A percentile compares a stretch with the other conserved stretches of the same genome.
phyloP scores from a whole-genome alignment of 2,797 vertebrate genomes.

The Arvicola amphibius region DNA sequence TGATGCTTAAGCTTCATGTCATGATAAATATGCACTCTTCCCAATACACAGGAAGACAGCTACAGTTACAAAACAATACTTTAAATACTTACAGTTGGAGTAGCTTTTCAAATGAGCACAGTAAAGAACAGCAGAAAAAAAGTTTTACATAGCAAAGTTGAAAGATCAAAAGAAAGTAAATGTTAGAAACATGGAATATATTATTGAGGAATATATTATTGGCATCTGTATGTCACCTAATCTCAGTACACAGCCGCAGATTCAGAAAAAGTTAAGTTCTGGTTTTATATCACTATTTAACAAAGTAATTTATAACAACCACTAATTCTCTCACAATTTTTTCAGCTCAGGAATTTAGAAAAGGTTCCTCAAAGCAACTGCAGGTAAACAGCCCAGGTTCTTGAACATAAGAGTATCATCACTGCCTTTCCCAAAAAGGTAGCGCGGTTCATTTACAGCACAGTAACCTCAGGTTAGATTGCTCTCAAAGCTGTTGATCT shows the following conservation, averaged over 20 bases:
- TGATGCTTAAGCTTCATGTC: neutral
- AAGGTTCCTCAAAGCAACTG: constrained; percentile 10
- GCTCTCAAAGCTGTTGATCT: constrained; percentile 30
- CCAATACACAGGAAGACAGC: constrained; percentile 1
- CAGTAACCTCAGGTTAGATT: neutral
- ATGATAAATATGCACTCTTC: neutral
- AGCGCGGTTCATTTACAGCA: neutral
- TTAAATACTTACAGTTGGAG: constrained; percentile 19
- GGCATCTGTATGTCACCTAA: neutral
- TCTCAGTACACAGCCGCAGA: neutral
- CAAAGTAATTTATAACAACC: constrained; percentile 37
- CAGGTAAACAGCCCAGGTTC: neutral
- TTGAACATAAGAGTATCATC: neutral
- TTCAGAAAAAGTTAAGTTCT: neutral
- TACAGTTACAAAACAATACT: constrained; percentile 39
- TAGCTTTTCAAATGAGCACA: constrained; percentile 21
- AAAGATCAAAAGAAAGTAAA: constrained; percentile 51
- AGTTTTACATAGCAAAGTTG: constrained; percentile 20
- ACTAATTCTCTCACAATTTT: constrained; percentile 34
- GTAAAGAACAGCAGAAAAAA: constrained; percentile 18
- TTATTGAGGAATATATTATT: neutral
- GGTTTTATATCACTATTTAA: neutral
- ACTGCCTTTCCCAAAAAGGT: neutral
- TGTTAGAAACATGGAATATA: constrained; percentile 27
- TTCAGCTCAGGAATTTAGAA: constrained; percentile 33